Base-by-base conservation (phyloP, 2,113 vertebrate genomes). In the Sinocyclocheilus anshuiensis region DNA sequence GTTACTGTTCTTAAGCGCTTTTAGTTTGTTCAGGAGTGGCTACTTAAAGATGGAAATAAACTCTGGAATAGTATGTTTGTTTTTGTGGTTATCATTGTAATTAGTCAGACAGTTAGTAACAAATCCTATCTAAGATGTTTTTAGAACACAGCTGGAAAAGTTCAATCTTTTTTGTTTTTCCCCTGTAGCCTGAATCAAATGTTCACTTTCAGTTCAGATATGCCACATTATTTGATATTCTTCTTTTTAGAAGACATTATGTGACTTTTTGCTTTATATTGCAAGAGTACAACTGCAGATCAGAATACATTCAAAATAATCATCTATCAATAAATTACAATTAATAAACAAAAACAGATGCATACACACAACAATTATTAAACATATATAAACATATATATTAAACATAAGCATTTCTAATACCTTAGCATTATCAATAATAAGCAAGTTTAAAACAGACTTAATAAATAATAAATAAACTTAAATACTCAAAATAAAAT, bases 341-440 rank as follows among this genome's bases (percentile, higher is more conserved):
- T 71, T 36, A 20, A 36, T 71, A 71, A 33, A 69, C 29, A 65
- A 65, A 71, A 71, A 69, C 65, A 67, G n/a, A 65, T 71, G 29
- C 18, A 39, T 4, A 15, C 16, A 39, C 26, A 72, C 33, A 22
- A 11, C 33, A 22, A 5, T 20, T 11, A 20, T 39, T 39, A 29
- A 16, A 67, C 13, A 69, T 29, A 33, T 29, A 42, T 39, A 39
- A 33, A 6, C 2, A 69, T 69, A 36, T 36, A 36, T 36, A 36
- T 63, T 42, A 26, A 26, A 26, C 11, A 33, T 33, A 36, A 67
- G 24, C 2, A 65, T 65, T 16, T 33, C 0, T 33, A 33, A 29
- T 29, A 16, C 16, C 33, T 1, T 39, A 72, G 33, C 36, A 72
- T n/a, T n/a, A 72, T 4, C 15, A 72, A 72, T 72, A 22, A 72